Evolutionary conservation across 2,888 invertebrate genomes (phyloP).

Genomic region (Autographa pulchrina): DNA sequence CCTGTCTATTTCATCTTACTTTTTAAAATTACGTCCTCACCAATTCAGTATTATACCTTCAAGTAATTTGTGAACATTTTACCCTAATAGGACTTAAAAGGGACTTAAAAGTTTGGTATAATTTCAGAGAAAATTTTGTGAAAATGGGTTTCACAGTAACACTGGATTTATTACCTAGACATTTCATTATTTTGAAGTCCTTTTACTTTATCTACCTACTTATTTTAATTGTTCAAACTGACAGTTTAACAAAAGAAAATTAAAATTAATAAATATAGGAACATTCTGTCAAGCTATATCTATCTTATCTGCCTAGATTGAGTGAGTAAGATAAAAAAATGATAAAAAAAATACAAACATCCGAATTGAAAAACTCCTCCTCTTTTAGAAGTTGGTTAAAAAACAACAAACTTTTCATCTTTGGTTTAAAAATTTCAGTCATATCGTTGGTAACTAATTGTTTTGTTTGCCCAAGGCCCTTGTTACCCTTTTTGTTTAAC

Average conservation of each 20-base stretch:
- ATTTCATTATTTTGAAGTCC: neutral
- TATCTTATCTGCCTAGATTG: too few relatives aligned
- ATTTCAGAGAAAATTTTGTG: neutral
- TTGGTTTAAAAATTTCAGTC: constrained; percentile 18
- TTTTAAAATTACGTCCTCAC: neutral
- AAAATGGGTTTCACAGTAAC: neutral
- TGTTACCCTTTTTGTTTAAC: constrained; percentile 28
- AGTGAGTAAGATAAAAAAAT: too few relatives aligned
- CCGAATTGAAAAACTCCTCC: too few relatives aligned
- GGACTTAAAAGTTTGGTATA: constrained; percentile 10
- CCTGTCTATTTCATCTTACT: neutral
- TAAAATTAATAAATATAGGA: too few relatives aligned
- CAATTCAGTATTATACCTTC: constrained; percentile 10
- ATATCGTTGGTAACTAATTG: constrained; percentile 20
- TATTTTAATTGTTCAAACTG: too few relatives aligned
- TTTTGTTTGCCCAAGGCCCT: constrained; percentile 16
- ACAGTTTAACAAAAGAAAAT: too few relatives aligned
- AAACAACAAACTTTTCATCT: neutral
- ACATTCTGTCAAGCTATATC: too few relatives aligned
- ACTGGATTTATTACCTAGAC: neutral
- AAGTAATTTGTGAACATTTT: constrained; percentile 13
- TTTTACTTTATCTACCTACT: too few relatives aligned
- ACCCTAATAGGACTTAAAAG: constrained; percentile 16
- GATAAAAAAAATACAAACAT: too few relatives aligned
- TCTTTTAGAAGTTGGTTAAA: too few relatives aligned